Evolutionary conservation across 2,888 invertebrate species (phyloP), one percentile per base, ranked within the genome.

Genomic region (Troglohyphantes excavatus): DNA sequence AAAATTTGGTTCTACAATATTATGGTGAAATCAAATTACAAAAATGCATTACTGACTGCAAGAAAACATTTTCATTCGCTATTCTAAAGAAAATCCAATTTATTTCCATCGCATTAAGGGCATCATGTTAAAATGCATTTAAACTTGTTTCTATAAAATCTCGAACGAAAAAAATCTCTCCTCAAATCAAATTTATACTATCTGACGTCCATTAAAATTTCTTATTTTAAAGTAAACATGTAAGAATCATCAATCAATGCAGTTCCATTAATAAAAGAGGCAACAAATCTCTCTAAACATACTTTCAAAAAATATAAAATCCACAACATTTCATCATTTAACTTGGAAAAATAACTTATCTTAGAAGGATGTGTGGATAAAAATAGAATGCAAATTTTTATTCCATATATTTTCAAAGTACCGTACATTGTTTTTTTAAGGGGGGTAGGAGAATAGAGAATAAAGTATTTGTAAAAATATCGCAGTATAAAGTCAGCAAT

Each of bases 391-490:
- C 3, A 33, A 33, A 9, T 33, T 33, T 33, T 53, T 11, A 53
- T 2, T 53, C 33, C 33, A 33, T 6, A 33, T 33, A 33, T 9
- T 53, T 53, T 53, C n/a, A n/a, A 13, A 53, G 13, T 53, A 13
- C n/a, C n/a, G 53, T 53, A 17, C 53, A 53, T 5, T 13, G 17
- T n/a, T 53, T 53, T n/a, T 53, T 53, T 39, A 27, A 68, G n/a
- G n/a, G n/a, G n/a, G n/a, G n/a, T n/a, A n/a, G n/a, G n/a, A n/a
- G n/a, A n/a, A n/a, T n/a, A 27, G 11, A 19, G 9, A 11, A 0
- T 19, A 1, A 68, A 68, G 17, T 68, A 27, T 68, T 68, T 61
- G 9, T 61, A 26, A 26, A 68, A 68, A 13, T 68, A 68, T 27
- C 17, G 19, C 13, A 33, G 29, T 70, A 70, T 70, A 23, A 39